phyloP scores from a whole-genome alignment of 2,113 vertebrate genomes.

The Aplodontia rufa region DNA sequence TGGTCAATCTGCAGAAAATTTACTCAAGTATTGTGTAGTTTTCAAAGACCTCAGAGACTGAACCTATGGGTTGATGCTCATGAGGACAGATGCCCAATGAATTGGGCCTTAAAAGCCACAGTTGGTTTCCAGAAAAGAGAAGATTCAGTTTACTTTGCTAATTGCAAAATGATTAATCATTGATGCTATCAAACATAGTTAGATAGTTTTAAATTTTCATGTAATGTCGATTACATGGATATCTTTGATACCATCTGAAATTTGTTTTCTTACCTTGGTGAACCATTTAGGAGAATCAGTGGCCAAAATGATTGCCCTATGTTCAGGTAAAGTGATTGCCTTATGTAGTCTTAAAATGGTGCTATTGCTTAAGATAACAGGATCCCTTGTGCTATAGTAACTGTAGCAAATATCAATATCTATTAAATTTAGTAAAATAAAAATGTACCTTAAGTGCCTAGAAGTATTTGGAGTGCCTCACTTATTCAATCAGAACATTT shows the following conservation, averaged over 20 bases:
- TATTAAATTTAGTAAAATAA: slow-evolving; percentile 43
- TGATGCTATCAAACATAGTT: not conserved
- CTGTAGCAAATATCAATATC: slow-evolving; percentile 31
- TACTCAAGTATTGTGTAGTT: not conserved
- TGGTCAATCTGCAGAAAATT: not conserved
- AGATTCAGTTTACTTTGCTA: not conserved
- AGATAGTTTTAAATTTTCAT: not conserved
- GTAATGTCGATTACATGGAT: not conserved
- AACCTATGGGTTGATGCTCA: not conserved
- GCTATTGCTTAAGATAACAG: not conserved
- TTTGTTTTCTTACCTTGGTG: not conserved
- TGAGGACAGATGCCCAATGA: not conserved
- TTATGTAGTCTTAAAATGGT: not conserved
- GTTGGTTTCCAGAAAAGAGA: not conserved
- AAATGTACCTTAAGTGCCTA: slow-evolving; percentile 5
- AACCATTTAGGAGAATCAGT: not conserved
- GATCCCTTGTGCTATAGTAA: not conserved
- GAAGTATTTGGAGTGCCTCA: slow-evolving; percentile 9
- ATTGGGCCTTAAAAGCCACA: not conserved
- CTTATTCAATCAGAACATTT: not conserved
- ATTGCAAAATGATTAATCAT: not conserved
- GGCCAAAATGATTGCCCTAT: not conserved
- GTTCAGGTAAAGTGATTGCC: not conserved
- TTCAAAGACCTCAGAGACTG: not conserved
- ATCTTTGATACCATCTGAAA: not conserved